Base-by-base conservation (phyloP, 2,113 vertebrate genomes). In the Proteles cristata region DNA sequence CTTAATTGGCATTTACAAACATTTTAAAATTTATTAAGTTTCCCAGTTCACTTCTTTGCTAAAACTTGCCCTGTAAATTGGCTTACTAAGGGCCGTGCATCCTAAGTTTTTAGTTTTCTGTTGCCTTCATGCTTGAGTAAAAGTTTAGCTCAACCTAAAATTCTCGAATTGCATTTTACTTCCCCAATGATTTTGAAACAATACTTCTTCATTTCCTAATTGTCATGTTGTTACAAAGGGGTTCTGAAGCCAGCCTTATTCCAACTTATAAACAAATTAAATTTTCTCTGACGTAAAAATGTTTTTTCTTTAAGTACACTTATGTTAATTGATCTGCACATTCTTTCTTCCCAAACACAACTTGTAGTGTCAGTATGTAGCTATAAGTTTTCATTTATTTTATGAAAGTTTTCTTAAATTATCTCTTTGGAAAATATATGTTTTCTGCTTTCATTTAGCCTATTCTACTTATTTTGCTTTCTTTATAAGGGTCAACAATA, bases 1-100 rank as follows among this genome's bases (percentile, higher is more conserved):
- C 28, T 69, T 90, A 63, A 92, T 63, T 88, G 39, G 15, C 25
- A n/a, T 93, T 88, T 71, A 79, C n/a, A 96, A 92, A 61, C 35
- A 88, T 28, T 85, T 88, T 2, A 74, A 90, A 90, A 79, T 43
- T 93, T 33, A 35, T 66, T 7, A 92, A 81, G 16, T 35, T 66
- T 7, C 14, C 10, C n/a, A 21, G 58, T 66, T 66, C 1, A 79
- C 83, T 12, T 68, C 16, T 82, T 89, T 90, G 21, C 11, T 50
- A 50, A 87, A 68, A 1, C 12, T 48, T 28, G 25, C 55, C 31
- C 50, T 84, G 35, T 90, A 79, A 79, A 77, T 50, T 68, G 15
- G 1, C 43, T 80, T 15, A 80, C 39, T 82, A 33, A 23, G 61
- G 58, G 71, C 7, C 14, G 9, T 35, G 50, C 45, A 77, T 90